Base-by-base conservation (phyloP, 2,888 invertebrate genomes). In the Apamea epomidion region DNA sequence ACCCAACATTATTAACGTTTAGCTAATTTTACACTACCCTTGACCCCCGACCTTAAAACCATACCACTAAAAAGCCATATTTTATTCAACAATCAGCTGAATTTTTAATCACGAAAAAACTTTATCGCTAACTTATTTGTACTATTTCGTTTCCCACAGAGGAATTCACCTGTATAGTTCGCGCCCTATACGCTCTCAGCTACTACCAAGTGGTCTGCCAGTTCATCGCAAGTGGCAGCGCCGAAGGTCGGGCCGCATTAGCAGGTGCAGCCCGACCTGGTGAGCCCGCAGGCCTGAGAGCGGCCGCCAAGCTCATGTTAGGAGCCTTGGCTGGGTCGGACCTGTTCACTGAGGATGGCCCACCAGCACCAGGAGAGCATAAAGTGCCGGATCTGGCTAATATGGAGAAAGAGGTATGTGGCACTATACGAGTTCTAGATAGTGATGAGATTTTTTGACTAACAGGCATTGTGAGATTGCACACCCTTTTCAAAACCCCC, bases 121-220 rank as follows among this genome's bases (percentile, higher is more conserved):
- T 10, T 16, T 10, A 21, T 21, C 7, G 0, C 7, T 70, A 18
- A 69, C 14, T 1, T 16, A 10, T 70, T 48, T 8, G 0, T 25
- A 37, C 0, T 8, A 25, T 65, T 76, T 18, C 6, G 0, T 42
- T 60, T 1, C 6, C 81, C 29, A 3, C 97, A 99, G 99, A 98
- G 75, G 99, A 99, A 94, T 99, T 98, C 96, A 98, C 98, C 1
- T 98, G 98, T 93, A 98, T 99, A 91, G 98, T 99, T 4, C 98
- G 98, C 94, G 98, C 98, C 87, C 97, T 99, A 87, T 99, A 99
- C 97, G 99, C 99, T 94, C 97, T 99, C 85, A 97, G 98, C 83
- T 99, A 99, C 96, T 98, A 99, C 94, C 99, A 99, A 97, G 98
- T 99, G 72, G 98, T 99, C 86, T 98, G 98, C 76, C 98, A 98